Percentiles rank a stretch among this genome's conserved stretches.
Evolutionary conservation across 2,797 vertebrate species (phyloP).

Genomic region (Darevskia mixta): DNA sequence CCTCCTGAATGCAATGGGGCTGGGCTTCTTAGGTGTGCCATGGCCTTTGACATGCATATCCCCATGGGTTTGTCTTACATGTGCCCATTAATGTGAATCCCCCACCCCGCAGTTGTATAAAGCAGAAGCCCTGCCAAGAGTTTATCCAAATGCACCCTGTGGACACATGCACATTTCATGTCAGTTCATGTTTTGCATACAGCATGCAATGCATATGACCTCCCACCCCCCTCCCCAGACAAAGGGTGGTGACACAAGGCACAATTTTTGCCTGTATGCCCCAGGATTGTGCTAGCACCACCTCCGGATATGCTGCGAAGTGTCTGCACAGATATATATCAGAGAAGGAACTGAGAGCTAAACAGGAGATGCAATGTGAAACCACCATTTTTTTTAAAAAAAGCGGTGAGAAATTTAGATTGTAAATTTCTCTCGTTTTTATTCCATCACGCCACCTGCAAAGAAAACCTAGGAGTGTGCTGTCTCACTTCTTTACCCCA

Average conservation of each 20-base stretch:
- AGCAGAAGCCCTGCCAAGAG: slow-evolving; percentile 3
- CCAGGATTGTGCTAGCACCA: background rate
- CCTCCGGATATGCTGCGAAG: background rate
- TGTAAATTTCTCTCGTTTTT: background rate
- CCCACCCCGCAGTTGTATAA: background rate
- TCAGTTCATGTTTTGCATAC: background rate
- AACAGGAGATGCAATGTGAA: background rate
- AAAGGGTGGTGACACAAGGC: background rate
- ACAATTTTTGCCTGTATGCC: background rate
- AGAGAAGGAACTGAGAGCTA: background rate
- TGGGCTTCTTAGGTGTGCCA: background rate
- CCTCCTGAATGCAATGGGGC: background rate
- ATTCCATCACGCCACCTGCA: background rate
- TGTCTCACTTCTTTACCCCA: background rate
- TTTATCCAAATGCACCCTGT: slow-evolving; percentile 6
- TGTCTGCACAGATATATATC: background rate
- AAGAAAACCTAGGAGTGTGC: background rate
- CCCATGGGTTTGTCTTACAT: background rate
- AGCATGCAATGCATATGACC: slow-evolving; percentile 22
- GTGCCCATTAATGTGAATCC: slow-evolving; percentile 5
- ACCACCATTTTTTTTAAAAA: background rate
- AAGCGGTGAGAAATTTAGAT: background rate
- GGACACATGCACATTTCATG: slow-evolving; percentile 27
- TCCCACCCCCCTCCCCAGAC: background rate
- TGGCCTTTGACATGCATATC: slow-evolving; percentile 16